Base-by-base conservation (phyloP, 2,797 vertebrate genomes). In the Amniataba percoides region DNA sequence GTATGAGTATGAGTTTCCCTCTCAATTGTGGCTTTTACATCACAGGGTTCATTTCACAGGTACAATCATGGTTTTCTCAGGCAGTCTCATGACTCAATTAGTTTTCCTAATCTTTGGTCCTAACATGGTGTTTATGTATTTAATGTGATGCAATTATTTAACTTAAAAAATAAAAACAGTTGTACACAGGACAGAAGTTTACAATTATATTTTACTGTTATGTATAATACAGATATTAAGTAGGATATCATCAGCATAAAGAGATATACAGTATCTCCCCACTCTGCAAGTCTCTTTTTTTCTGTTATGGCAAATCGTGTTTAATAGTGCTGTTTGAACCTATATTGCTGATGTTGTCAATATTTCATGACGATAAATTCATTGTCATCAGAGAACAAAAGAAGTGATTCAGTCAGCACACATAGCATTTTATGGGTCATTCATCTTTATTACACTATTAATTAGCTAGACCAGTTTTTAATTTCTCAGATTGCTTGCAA, bases 371-470 rank as follows among this genome's bases (percentile, higher is more conserved):
- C 34, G 34, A 36, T 36, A 36, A 36, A 36, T 36, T 36, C 7
- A 36, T 36, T 36, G 7, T 36, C 34, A 36, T 45, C 0, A 19
- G 5, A 55, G 13, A 57, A 19, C 13, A 56, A 53, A 21, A 56
- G 9, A 46, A 56, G 57, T n/a, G 18, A 52, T 39, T 62, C 14
- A 80, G 78, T 62, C 76, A 80, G 25, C 71, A 84, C 56, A 71
- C 69, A 55, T 49, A 48, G 46, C 21, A 42, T 57, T 77, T 90
- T 79, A 90, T 95, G 94, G 95, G 95, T 94, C 95, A 95, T 92
- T 95, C 89, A 75, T 87, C 94, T 95, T 95, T 94, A 96, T 95
- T 95, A 92, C 90, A 89, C 85, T 91, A 84, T 93, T 88, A 89
- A 93, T 93, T 87, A 90, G 77, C 87, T 90, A 87, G 71, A 93